These are phyloP conservation scores for Stomatorhinus walkeri DNA, from an alignment of 2,797 vertebrate genomes.

Conservation along the genomic window DNA sequence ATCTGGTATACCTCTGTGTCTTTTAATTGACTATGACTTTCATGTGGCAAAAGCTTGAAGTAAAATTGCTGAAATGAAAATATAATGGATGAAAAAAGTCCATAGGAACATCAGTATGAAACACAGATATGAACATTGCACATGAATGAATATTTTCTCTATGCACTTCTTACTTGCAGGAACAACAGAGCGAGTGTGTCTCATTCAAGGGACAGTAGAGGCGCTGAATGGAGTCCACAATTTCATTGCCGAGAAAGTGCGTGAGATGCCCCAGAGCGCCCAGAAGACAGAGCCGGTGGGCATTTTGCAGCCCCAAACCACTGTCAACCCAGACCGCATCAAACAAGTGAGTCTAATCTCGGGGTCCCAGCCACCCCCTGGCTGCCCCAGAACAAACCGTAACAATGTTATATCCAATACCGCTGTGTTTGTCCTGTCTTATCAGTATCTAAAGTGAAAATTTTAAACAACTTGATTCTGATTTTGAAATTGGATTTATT, in stretches of 20 bases:
- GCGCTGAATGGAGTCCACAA: slow-evolving; percentile 83
- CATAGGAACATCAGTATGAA: neutral
- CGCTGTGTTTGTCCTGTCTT: neutral
- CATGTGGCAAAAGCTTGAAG: neutral
- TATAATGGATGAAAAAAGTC: neutral
- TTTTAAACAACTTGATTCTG: neutral
- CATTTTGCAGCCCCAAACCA: slow-evolving; percentile 86
- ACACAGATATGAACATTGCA: neutral
- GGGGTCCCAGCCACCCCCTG: neutral
- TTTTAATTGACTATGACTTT: neutral
- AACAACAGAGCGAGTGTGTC: slow-evolving; percentile 85
- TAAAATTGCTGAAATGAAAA: neutral
- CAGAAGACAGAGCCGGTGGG: slow-evolving; percentile 83
- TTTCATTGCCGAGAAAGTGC: slow-evolving; percentile 89
- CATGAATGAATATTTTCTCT: neutral
- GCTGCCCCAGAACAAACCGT: neutral
- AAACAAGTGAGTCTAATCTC: slow-evolving; percentile 74
- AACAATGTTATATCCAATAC: neutral
- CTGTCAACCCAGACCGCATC: slow-evolving; percentile 85
- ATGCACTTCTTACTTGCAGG: slow-evolving; percentile 50
- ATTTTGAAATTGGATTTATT: neutral
- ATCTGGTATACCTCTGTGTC: neutral
- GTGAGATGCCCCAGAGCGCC: slow-evolving; percentile 86
- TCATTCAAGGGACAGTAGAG: slow-evolving; percentile 86
- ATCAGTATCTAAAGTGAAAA: neutral